Percentiles rank a stretch among this genome's conserved stretches.
phyloP scores from a whole-genome alignment of 2,113 vertebrate species.

The Ptilonorhynchus violaceus region DNA sequence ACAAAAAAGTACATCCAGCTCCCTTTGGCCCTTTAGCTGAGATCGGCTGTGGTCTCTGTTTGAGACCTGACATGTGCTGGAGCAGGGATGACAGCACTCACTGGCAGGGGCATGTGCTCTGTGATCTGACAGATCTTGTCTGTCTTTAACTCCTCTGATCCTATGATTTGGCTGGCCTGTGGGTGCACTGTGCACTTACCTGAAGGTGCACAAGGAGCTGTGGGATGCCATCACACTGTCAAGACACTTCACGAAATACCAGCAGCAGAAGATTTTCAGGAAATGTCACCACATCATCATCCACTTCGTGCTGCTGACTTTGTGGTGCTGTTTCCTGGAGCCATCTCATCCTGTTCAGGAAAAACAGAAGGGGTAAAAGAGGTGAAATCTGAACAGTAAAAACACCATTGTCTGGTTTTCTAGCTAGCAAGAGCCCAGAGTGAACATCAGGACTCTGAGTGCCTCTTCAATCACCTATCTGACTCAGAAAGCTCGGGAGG shows the following conservation, averaged over 20 bases:
- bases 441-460: not conserved
- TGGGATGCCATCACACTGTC: constrained; percentile 40
- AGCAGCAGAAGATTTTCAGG: constrained; percentile 29
- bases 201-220: constrained; percentile 26
- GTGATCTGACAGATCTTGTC: constrained; percentile 22
- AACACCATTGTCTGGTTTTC: not conserved
- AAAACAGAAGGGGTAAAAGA: not conserved
- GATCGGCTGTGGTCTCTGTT: not conserved
- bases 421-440: not conserved
- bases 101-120: not conserved
- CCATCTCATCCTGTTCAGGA: not conserved
- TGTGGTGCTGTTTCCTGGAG: constrained; percentile 27
- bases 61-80: not conserved
- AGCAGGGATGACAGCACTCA: not conserved
- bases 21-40: constrained; percentile 27
- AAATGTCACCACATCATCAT: constrained; percentile 15
- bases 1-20: not conserved
- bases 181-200: not conserved
- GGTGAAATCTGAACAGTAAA: not conserved
- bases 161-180: constrained; percentile 13
- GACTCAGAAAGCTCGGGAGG: constrained; percentile 2
- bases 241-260: not conserved
- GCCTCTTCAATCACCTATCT: not conserved
- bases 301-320: not conserved
- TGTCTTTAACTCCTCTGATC: constrained; percentile 21